Evolutionary conservation across 2,888 invertebrate species (phyloP), one percentile per base, ranked within the genome.

Genomic region (Heteropelma amictum): DNA sequence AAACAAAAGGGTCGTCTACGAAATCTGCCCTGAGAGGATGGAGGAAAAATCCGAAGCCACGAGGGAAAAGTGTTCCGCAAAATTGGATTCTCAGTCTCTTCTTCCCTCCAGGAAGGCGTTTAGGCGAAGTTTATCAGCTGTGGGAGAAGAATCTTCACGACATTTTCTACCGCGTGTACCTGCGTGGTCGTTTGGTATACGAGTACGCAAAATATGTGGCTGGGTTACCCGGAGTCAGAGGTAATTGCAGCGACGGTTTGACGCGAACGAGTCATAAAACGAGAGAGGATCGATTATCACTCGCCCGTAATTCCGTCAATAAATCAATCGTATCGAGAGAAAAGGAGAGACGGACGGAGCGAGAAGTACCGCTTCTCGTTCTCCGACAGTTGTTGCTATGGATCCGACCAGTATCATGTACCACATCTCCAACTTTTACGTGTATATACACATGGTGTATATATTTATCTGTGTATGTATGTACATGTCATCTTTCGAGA

Each of bases 261-360:
- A 75, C 74, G 74, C 74, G 74, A 70, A 51, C 69, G 63, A 65
- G 70, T 79, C 82, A 72, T 81, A 79, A 80, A 82, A 72, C 77
- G 70, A 69, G 51, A 23, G 56, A 67, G 65, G 56, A 78, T 80
- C 80, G 79, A 82, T 82, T 81, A 81, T 80, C 78, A 69, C 70
- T 75, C 60, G 72, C 58, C 60, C 65, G 74, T 65, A 71, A 77
- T 77, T 77, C 79, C 67, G 63, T 72, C 74, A 63, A 74, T 77
- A 80, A 83, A 81, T 81, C 78, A 80, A 71, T 72, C 61, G 60
- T 35, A 14, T 56, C 73, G 69, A 14, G 23, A 47, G 47, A 42
- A 21, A 21, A 33, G 28, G 12, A 47, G 42, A 0, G n/a, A 17
- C 33, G 23, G 23, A 30, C 54, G 51, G 54, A 28, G 33, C 35